These are phyloP conservation scores for Spongia lamella DNA, from an alignment of 37 sponge, comb jelly and placozoan genomes.

Conservation along the genomic window DNA sequence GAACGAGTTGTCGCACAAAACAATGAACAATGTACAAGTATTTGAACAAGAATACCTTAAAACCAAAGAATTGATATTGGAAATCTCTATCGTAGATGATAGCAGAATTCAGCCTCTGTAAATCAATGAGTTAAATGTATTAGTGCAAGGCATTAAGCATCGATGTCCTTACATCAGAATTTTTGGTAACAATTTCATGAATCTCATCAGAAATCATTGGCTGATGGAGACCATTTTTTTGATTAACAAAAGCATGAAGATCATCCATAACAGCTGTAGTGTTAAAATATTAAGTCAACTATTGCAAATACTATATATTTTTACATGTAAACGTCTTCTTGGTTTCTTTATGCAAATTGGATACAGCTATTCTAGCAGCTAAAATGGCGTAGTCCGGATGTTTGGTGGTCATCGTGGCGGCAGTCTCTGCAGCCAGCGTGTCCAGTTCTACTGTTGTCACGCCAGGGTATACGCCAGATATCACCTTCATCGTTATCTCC, in stretches of 20 bases:
- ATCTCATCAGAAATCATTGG: slow-evolving; percentile 90
- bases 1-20: not conserved
- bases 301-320: not conserved
- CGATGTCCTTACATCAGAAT: slow-evolving; percentile 75
- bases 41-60: slow-evolving; percentile 60
- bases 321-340: slow-evolving; percentile 84
- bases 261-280: slow-evolving; percentile 86
- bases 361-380: slow-evolving; percentile 95
- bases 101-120: slow-evolving; percentile 86
- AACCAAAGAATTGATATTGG: slow-evolving; percentile 93
- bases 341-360: slow-evolving; percentile 98
- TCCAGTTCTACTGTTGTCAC: slow-evolving; percentile 97
- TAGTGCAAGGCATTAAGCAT: slow-evolving; percentile 1
- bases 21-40: no score
- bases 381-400: slow-evolving; percentile 98
- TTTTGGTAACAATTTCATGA: slow-evolving; percentile 63
- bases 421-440: slow-evolving; percentile 98
- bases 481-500: slow-evolving; percentile 94
- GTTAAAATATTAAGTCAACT: not conserved
- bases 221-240: slow-evolving; percentile 63
- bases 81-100: slow-evolving; percentile 96
- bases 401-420: slow-evolving; percentile 95
- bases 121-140: not conserved
- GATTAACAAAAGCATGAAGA: slow-evolving; percentile 80
- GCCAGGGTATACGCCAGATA: slow-evolving; percentile 88